Evolutionary conservation across 2,797 vertebrate genomes (phyloP), one percentile per base, ranked within the genome.

Genomic region (Linurgus olivaceus): DNA sequence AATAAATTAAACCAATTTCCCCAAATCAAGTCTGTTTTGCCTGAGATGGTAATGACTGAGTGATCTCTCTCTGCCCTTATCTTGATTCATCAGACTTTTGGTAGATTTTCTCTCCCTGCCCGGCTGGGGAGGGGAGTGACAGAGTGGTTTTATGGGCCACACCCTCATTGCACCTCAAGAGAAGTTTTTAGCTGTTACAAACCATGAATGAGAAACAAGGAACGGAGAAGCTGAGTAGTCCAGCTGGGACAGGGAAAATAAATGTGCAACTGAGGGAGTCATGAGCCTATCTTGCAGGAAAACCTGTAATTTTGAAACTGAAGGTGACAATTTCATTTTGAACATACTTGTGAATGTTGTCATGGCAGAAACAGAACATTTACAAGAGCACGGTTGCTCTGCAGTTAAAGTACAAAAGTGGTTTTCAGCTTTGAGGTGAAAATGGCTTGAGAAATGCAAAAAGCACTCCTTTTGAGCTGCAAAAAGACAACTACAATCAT

Each of bases 11-110:
- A 48, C 24, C 58, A 33, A 13, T 72, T 63, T 63, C 24, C 15
- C 33, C 19, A 25, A 29, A 55, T 17, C 42, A 33, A 48, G 25
- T 55, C 59, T 84, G 31, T 66, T 84, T 66, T 50, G 9, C 35
- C 26, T 0, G 3, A 74, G 9, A 25, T 0, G 0, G 29, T 31
- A 65, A 57, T 29, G 35, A 66, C 37, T 65, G 25, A 42, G 14
- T 48, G 35, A 42, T 57, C 11, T 35, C 21, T 50, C 21, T 57
- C 35, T 50, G 17, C 26, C 7, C 11, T 57, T 35, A 66, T 17
- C 54, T 50, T 31, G 17, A 66, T 42, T 21, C 44, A 35, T 31
- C 14, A 74, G 11, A 23, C 31, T 26, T 66, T 12, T 17, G 14
- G 14, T 31, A 66, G 16, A 42, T 35, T 48, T 57, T 50, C 25